Conservation (phyloP, 2,113 vertebrate species). For the Ceyx melanurus region DNA sequence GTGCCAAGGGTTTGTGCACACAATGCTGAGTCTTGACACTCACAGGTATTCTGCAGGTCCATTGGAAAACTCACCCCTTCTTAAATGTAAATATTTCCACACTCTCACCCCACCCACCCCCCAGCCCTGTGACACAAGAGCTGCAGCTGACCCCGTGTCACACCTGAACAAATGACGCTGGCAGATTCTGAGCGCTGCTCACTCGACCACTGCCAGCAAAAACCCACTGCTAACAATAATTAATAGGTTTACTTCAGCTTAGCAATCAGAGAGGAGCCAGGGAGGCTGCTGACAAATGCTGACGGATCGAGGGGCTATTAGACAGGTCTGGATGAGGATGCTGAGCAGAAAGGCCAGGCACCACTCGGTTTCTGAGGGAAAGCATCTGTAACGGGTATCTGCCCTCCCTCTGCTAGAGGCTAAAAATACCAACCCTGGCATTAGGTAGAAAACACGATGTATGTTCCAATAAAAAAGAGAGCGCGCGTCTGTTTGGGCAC, state of each 20-base stretch:
- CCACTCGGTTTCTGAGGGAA: background rate
- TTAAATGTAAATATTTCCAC: background rate
- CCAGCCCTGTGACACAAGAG: background rate
- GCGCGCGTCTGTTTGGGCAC: background rate
- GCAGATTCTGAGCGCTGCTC: background rate
- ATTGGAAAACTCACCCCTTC: background rate
- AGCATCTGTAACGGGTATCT: background rate
- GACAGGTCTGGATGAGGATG: background rate
- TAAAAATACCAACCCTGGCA: slow-evolving; percentile 16
- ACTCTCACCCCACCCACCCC: background rate
- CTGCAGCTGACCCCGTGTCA: background rate
- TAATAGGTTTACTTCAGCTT: background rate
- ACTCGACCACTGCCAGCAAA: background rate
- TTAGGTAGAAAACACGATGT: background rate
- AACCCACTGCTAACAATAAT: background rate
- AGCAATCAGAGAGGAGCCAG: background rate
- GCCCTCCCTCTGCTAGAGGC: background rate
- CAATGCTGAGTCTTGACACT: background rate
- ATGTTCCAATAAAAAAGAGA: slow-evolving; percentile 5
- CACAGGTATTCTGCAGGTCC: background rate
- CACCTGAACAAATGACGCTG: background rate
- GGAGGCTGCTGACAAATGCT: background rate
- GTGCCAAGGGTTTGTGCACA: background rate
- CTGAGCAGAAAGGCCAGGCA: background rate
- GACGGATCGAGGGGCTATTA: background rate